phyloP scores from a whole-genome alignment of 2,113 vertebrate genomes.

The Pluvialis apricaria region DNA sequence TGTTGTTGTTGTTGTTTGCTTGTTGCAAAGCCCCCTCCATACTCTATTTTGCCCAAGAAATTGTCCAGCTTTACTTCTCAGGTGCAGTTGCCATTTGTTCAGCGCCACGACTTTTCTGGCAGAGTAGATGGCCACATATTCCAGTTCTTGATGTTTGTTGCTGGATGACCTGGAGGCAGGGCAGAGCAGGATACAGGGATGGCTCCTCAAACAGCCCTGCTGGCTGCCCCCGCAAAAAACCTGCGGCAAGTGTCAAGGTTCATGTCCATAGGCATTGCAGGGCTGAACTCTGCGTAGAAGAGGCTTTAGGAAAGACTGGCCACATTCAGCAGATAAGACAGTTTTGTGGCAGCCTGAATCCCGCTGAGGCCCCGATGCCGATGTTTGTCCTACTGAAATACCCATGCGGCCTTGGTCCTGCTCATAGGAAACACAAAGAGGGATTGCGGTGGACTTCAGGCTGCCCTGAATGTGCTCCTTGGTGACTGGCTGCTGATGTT shows the following conservation, averaged over 20 bases:
- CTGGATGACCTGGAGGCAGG: background rate
- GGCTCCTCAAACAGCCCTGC: background rate
- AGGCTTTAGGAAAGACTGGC: background rate
- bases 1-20: no score
- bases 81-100: background rate
- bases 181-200: background rate
- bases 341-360: background rate
- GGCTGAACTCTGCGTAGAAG: background rate
- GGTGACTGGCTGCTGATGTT: background rate
- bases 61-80: background rate
- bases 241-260: background rate
- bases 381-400: background rate
- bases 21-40: background rate
- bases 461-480: background rate
- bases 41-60: background rate
- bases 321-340: background rate
- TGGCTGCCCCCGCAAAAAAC: background rate
- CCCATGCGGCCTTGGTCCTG: background rate
- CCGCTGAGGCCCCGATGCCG: rapidly evolving
- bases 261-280: background rate
- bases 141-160: background rate
- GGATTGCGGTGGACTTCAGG: background rate
- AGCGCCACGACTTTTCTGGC: background rate
- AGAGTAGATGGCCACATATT: background rate
- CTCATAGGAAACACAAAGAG: background rate